phyloP scores from a whole-genome alignment of 1,140 invertebrate species.

The Dryas iulia region DNA sequence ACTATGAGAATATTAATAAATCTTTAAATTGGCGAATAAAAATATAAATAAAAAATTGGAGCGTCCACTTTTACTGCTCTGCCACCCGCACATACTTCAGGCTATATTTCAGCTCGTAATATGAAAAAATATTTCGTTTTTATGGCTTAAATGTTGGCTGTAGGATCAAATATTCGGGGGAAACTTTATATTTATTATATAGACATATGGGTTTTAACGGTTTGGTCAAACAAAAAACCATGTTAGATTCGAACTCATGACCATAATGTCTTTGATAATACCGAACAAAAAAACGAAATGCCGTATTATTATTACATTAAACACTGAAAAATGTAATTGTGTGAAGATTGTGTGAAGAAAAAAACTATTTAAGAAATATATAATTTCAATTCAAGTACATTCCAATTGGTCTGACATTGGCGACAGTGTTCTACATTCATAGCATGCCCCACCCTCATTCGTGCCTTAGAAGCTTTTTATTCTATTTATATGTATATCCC shows the following conservation, averaged over 20 bases:
- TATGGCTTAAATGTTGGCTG: neutral
- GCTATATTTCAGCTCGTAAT: neutral
- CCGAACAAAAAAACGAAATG: too few relatives aligned
- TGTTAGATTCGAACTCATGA: too few relatives aligned
- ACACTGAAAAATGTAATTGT: neutral
- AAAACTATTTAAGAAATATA: neutral
- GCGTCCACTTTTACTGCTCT: neutral
- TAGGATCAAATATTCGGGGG: neutral
- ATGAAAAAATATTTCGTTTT: neutral
- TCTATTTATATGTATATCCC: slow-evolving; percentile 6
- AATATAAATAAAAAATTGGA: neutral
- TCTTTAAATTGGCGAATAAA: neutral
- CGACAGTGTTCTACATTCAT: slow-evolving; percentile 10
- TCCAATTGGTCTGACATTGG: slow-evolving; percentile 3
- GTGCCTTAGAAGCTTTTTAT: slow-evolving; percentile 12
- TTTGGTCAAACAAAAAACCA: too few relatives aligned
- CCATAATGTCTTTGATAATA: too few relatives aligned
- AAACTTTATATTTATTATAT: neutral
- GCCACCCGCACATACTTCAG: neutral
- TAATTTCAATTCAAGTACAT: neutral
- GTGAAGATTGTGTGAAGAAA: neutral
- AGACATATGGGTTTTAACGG: neutral
- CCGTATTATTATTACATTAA: too few relatives aligned
- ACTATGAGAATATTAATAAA: too few relatives aligned
- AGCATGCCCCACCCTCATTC: slow-evolving; percentile 13